These are phyloP conservation scores for Galerucella pusilla DNA, from an alignment of 2,888 invertebrate genomes.

Conservation along the genomic window DNA sequence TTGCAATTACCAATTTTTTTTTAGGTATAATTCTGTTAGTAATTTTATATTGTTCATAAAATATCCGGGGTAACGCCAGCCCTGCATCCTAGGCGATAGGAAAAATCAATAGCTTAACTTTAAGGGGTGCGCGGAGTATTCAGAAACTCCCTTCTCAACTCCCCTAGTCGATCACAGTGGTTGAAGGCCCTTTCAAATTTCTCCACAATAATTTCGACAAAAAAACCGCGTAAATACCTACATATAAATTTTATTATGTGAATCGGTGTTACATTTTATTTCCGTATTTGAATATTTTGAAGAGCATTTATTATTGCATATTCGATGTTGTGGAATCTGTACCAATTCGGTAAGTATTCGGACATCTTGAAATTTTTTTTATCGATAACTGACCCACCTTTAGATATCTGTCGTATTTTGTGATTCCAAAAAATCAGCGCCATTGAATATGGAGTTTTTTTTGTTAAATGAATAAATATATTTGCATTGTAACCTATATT, in stretches of 20 bases:
- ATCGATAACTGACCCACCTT: conserved; percentile 38
- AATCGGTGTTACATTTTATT: conserved; percentile 28
- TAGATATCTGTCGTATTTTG: conserved; percentile 19
- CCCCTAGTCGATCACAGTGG: conserved; percentile 46
- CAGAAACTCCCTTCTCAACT: conserved; percentile 45
- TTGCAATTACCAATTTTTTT: too few species aligned
- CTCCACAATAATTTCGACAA: conserved; percentile 36
- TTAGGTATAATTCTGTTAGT: background rate
- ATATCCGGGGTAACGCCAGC: conserved; percentile 21
- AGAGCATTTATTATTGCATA: conserved; percentile 17
- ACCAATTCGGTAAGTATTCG: conserved; percentile 45
- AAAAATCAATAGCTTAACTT: conserved; percentile 57
- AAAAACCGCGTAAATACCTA: conserved; percentile 38
- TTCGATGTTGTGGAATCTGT: conserved; percentile 42
- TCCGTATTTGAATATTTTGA: conserved; percentile 25
- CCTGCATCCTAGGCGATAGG: conserved; percentile 44
- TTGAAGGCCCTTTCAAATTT: conserved; percentile 42
- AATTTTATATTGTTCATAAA: background rate
- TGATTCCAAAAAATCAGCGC: background rate
- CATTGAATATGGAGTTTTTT: background rate
- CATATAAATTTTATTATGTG: conserved; percentile 40
- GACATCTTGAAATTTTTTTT: conserved; percentile 42
- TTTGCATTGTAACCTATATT: background rate
- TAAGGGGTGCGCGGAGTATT: conserved; percentile 54
- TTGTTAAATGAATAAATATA: background rate